Evolutionary conservation across 2,888 invertebrate species (phyloP), one percentile per base, ranked within the genome.

Genomic region (Dicyrtomina minuta): DNA sequence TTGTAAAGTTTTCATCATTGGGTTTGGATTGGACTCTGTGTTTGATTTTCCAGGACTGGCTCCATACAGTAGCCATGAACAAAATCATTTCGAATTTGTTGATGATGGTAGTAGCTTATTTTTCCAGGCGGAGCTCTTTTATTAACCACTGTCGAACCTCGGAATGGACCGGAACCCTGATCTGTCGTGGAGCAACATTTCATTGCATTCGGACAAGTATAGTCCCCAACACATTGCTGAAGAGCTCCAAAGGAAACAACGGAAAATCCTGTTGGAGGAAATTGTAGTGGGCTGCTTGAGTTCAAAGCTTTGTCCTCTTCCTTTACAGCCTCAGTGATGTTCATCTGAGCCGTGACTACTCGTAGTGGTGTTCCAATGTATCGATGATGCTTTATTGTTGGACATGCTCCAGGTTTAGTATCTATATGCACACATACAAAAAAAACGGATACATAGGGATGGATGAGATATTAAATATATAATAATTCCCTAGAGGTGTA

Each of bases 11-110:
- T 51, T 20, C 51, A 20, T 51, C 51, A 20, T 51, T 20, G 51
- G 17, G 20, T 17, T 15, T 46, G 43, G 43, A 41, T 49, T 49
- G 17, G 10, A 53, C 58, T 33, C 15, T 17, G 33, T 20, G n/a
- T n/a, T n/a, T 8, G 4, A 2, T 15, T 44, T 3, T 68, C 44
- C 24, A 62, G 26, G 39, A 70, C 68, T 0, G 71, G 70, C 1
- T 74, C 74, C 70, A 70, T 70, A 58, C 74, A 74, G 27, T 74
- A 74, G 0, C 74, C 74, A 59, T 72, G 69, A 15, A 71, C 60
- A 39, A 33, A 33, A 69, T 67, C 27, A 46, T 27, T 49, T 67
- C 33, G 58, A 10, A 26, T 3, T 8, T 62, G 27, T 17, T 62
- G 27, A 33, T 13, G 33, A 62, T 62, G n/a, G 2, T 41, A 22